These are phyloP conservation scores for Oscheius sp. DNA, from an alignment of 2,888 invertebrate genomes.

Conservation along the genomic window DNA sequence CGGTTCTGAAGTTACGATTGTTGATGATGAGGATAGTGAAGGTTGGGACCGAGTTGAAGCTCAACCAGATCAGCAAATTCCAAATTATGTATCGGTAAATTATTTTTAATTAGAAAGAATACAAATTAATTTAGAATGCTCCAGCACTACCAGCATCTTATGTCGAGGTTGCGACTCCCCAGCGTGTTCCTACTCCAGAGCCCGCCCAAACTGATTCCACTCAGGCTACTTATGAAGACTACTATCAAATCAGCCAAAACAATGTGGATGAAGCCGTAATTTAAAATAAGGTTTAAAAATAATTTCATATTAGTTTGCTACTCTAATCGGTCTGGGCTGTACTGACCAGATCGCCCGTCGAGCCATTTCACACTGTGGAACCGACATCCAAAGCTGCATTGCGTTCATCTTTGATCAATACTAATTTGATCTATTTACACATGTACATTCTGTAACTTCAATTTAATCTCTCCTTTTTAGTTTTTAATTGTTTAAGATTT, in stretches of 20 bases:
- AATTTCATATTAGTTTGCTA: background rate
- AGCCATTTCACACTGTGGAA: constrained; percentile 26
- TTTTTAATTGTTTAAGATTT: background rate
- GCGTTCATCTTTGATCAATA: constrained; percentile 13
- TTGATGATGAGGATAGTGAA: constrained; percentile 2
- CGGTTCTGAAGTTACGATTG: background rate
- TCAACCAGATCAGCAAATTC: no score
- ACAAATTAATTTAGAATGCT: no score
- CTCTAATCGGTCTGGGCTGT: constrained; percentile 5
- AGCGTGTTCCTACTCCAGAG: background rate
- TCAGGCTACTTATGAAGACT: background rate
- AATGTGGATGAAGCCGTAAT: constrained; percentile 7
- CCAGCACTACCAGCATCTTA: no score
- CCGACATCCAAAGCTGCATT: constrained; percentile 11
- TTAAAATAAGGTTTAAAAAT: background rate
- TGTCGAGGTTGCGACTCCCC: no score
- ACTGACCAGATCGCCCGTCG: constrained; percentile 7
- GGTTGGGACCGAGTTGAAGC: no score
- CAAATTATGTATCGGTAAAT: no score
- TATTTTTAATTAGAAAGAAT: no score
- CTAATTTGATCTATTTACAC: background rate
- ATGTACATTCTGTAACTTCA: background rate
- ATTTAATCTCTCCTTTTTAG: background rate
- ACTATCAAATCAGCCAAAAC: background rate
- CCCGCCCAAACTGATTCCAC: background rate